A percentile compares a stretch with the other conserved stretches of the same genome.
Conservation (phyloP, 2,113 vertebrate genomes). For the Hemichromis elongatus region DNA sequence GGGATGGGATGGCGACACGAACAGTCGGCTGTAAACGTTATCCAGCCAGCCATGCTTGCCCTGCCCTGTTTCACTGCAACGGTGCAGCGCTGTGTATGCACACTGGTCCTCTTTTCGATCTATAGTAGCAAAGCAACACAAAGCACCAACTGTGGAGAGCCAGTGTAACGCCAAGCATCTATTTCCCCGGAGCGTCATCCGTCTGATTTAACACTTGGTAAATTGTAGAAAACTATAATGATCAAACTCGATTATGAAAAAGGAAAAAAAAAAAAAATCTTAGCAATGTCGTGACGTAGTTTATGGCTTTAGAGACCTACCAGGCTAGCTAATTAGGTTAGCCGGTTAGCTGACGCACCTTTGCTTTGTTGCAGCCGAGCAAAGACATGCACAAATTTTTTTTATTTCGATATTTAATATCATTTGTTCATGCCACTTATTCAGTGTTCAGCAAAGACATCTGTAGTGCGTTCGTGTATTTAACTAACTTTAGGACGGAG, state of each 20-base stretch:
- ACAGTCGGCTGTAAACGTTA: not conserved
- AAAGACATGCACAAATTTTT: not conserved
- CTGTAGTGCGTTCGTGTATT: not conserved
- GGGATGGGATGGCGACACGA: not conserved
- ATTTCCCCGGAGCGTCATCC: rapidly evolving
- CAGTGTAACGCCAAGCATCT: no score
- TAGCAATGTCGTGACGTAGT: not conserved
- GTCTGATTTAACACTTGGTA: not conserved
- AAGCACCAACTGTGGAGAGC: not conserved
- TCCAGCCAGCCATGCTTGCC: not conserved
- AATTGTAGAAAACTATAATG: not conserved
- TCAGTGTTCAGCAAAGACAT: no score
- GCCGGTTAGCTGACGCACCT: slow-evolving; percentile 19
- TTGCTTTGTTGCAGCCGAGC: slow-evolving; percentile 14
- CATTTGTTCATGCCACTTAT: not conserved
- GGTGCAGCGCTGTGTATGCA: not conserved
- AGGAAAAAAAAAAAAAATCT: not conserved
- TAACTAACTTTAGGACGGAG: not conserved
- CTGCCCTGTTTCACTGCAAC: slow-evolving; percentile 5
- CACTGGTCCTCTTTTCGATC: not conserved
- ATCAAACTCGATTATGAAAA: no score
- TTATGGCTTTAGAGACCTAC: not conserved
- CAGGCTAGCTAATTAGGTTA: not conserved
- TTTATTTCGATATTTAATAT: not conserved
- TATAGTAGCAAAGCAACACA: not conserved